phyloP scores from a whole-genome alignment of 2,797 vertebrate species.

The Cryptoprocta ferox region DNA sequence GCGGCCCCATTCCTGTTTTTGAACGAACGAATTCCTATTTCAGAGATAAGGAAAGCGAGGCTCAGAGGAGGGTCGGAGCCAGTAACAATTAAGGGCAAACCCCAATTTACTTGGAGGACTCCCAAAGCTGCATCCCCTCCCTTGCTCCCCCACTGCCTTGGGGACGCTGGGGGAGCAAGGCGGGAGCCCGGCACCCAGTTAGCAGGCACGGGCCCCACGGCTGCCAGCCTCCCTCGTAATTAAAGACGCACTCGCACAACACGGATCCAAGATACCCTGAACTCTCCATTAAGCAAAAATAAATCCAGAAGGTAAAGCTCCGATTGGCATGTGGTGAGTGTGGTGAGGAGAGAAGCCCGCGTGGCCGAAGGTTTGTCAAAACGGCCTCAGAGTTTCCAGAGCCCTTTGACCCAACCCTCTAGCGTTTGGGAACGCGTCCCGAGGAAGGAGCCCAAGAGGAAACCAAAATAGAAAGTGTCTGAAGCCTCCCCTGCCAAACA shows the following conservation, averaged over 20 bases:
- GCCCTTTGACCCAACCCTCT: neutral
- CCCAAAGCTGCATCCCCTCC: accelerated
- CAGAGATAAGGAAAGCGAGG: neutral
- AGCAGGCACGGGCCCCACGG: neutral
- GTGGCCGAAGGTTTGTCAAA: neutral
- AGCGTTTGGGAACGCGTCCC: neutral
- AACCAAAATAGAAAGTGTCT: neutral
- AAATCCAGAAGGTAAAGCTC: neutral
- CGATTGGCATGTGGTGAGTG: neutral
- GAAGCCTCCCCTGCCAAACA: neutral
- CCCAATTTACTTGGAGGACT: neutral
- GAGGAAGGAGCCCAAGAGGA: neutral
- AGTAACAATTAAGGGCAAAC: accelerated
- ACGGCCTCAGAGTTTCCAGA: neutral
- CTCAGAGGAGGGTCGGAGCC: neutral
- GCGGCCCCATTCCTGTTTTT: neutral
- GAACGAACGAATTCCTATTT: neutral
- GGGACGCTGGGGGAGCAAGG: neutral
- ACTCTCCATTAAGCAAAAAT: neutral
- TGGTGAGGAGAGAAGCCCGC: accelerated
- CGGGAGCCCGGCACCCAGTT: neutral
- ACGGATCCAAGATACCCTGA: neutral
- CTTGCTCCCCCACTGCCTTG: no score
- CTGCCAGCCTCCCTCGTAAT: neutral
- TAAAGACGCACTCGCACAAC: neutral